Evolutionary conservation across 2,113 vertebrate species (phyloP).

Genomic region (Nibea coibor): DNA sequence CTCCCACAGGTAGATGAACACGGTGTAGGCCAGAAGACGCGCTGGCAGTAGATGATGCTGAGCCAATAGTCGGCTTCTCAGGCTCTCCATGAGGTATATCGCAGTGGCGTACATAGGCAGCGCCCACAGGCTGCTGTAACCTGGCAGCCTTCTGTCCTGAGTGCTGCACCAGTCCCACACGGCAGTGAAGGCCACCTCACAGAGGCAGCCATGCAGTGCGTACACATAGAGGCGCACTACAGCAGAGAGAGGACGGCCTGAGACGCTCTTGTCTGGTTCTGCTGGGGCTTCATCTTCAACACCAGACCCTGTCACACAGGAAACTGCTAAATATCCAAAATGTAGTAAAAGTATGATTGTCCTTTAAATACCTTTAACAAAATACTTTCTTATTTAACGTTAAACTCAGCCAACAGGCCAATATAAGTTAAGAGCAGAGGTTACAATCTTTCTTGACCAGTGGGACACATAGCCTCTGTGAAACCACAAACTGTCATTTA

Average conservation of each 20-base stretch:
- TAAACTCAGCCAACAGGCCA: too few species aligned
- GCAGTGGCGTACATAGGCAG: constrained; percentile 83
- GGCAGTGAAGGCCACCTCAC: constrained; percentile 84
- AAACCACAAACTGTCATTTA: too few species aligned
- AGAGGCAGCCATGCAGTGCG: constrained; percentile 82
- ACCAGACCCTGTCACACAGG: constrained; percentile 45
- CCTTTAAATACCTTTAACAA: too few species aligned
- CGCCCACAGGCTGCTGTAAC: constrained; percentile 83
- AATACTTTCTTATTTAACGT: too few species aligned
- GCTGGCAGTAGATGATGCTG: constrained; percentile 57
- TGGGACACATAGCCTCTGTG: too few species aligned
- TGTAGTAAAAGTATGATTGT: background rate
- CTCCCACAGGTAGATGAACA: constrained; percentile 84
- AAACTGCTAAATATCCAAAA: background rate
- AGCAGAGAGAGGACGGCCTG: constrained; percentile 46
- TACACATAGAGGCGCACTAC: constrained; percentile 81
- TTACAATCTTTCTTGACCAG: too few species aligned
- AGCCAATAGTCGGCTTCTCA: constrained; percentile 68
- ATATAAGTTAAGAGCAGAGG: too few species aligned
- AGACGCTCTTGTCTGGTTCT: background rate
- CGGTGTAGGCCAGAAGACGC: constrained; percentile 75
- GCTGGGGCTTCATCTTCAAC: constrained; percentile 1
- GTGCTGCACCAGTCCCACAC: constrained; percentile 74
- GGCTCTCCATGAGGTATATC: constrained; percentile 79
- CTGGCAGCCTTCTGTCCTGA: constrained; percentile 75